Percentiles rank a stretch among this genome's conserved stretches.
These are phyloP conservation scores for Notospermus geniculatus DNA, from an alignment of 1,140 invertebrate species.

Conservation along the genomic window DNA sequence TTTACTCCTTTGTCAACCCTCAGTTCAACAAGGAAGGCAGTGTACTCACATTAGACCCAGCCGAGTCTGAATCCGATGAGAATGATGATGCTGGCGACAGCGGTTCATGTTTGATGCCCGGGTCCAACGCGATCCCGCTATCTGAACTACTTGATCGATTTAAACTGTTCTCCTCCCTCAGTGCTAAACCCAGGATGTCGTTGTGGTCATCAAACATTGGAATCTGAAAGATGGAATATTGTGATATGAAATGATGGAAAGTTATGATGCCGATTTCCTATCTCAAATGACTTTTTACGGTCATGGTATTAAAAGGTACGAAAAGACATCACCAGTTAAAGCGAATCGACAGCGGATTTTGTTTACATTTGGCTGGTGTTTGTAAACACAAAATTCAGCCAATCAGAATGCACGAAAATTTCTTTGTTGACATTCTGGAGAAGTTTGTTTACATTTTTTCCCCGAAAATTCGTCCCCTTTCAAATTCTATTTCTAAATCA, in stretches of 20 bases:
- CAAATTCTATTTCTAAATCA: too few relatives aligned
- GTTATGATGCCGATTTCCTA: not conserved
- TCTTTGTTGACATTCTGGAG: too few relatives aligned
- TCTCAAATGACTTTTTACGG: too few relatives aligned
- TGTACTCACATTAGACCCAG: slow-evolving; percentile 12
- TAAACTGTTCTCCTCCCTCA: slow-evolving; percentile 22
- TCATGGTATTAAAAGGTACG: too few relatives aligned
- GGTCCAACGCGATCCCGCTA: slow-evolving; percentile 11
- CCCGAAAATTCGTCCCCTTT: too few relatives aligned
- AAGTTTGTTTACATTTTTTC: too few relatives aligned
- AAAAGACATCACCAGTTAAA: too few relatives aligned
- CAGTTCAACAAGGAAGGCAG: not conserved
- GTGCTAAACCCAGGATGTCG: slow-evolving; percentile 40
- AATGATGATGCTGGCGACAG: slow-evolving; percentile 28
- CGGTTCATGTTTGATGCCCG: slow-evolving; percentile 33
- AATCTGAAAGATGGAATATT: slow-evolving; percentile 17
- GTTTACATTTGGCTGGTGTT: too few relatives aligned
- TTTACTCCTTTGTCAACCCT: too few relatives aligned
- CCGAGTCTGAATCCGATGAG: slow-evolving; percentile 27
- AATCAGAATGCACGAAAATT: too few relatives aligned
- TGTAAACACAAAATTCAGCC: too few relatives aligned
- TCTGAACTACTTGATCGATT: slow-evolving; percentile 7
- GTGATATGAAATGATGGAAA: not conserved
- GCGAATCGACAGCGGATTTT: too few relatives aligned
- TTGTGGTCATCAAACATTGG: slow-evolving; percentile 31